phyloP scores from a whole-genome alignment of 2,797 vertebrate genomes.

The Neostethus bicornis region DNA sequence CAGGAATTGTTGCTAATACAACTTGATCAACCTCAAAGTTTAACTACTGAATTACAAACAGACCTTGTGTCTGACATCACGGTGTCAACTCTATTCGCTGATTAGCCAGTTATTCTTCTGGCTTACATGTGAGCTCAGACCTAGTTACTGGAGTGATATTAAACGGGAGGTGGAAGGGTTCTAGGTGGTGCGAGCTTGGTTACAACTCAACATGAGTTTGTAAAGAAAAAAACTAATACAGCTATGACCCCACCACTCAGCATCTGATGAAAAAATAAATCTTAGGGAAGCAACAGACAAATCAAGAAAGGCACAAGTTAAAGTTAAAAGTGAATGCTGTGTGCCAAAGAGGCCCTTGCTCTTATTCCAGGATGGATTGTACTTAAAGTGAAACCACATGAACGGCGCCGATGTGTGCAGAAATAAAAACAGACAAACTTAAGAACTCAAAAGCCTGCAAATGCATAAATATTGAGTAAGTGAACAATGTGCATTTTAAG shows the following conservation, averaged over 20 bases:
- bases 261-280: constrained; percentile 66
- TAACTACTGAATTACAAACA: no score
- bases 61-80: no score
- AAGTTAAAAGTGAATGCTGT: constrained; percentile 64
- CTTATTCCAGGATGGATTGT: constrained; percentile 78
- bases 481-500: neutral
- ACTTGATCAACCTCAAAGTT: no score
- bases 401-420: constrained; percentile 32
- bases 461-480: neutral
- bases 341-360: constrained; percentile 63
- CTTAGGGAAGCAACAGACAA: constrained; percentile 61
- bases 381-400: constrained; percentile 81
- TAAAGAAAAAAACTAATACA: constrained; percentile 40
- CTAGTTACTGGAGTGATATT: no score
- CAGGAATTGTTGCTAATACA: no score
- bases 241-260: constrained; percentile 41
- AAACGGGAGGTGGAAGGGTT: no score
- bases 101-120: no score
- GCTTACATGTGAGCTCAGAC: no score
- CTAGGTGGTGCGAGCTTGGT: no score
- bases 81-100: no score
- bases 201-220: constrained; percentile 28
- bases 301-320: constrained; percentile 59
- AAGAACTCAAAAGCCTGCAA: neutral
- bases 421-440: constrained; percentile 11